These are phyloP conservation scores for Amblyopsis hoosieri DNA, from an alignment of 2,797 vertebrate genomes.

Conservation along the genomic window DNA sequence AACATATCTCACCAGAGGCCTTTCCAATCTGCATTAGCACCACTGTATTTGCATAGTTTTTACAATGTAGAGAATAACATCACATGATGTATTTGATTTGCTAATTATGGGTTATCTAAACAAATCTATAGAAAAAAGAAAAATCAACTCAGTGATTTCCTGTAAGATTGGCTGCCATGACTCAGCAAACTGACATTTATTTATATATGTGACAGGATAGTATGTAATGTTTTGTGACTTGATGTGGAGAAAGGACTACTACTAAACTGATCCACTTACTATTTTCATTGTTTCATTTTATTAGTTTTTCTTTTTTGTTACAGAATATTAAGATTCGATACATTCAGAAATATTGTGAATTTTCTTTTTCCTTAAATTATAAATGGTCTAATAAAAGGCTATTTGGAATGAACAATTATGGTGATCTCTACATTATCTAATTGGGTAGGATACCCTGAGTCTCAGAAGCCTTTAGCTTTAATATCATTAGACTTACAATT, in stretches of 20 bases:
- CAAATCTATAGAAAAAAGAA: no score
- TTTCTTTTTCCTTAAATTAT: slow-evolving; percentile 49
- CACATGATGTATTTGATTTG: no score
- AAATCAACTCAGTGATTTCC: no score
- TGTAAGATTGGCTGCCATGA: no score
- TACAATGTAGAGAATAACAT: slow-evolving; percentile 15
- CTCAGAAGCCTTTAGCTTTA: no score
- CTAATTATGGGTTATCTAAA: no score
- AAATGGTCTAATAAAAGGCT: slow-evolving; percentile 67
- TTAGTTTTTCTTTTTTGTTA: slow-evolving; percentile 42
- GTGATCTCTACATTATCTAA: neutral
- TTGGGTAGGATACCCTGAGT: neutral
- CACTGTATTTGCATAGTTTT: slow-evolving; percentile 22
- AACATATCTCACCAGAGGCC: slow-evolving; percentile 63
- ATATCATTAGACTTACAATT: no score
- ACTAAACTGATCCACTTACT: slow-evolving; percentile 52
- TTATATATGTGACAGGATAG: neutral
- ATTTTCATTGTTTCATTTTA: slow-evolving; percentile 29
- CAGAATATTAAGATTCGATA: slow-evolving; percentile 32
- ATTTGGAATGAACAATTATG: slow-evolving; percentile 44
- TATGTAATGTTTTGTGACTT: slow-evolving; percentile 4
- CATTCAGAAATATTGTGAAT: slow-evolving; percentile 20
- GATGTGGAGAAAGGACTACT: slow-evolving; percentile 38
- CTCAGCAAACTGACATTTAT: no score
- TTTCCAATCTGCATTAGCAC: slow-evolving; percentile 53